Evolutionary conservation across 2,888 invertebrate genomes (phyloP), one percentile per base, ranked within the genome.

Genomic region (Hermodice carunculata): DNA sequence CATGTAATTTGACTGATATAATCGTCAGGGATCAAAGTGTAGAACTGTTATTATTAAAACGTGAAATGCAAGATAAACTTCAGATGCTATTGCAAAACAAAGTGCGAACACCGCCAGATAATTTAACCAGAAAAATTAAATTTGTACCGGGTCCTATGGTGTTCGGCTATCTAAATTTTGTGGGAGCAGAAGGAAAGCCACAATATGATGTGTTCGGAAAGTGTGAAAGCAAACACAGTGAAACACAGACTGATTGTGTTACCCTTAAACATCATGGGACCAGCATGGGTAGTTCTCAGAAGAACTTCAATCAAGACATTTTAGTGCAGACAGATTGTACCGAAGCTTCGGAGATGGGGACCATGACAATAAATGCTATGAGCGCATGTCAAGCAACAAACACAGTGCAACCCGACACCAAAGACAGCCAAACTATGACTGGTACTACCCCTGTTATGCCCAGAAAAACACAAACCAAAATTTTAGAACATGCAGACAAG

Each of bases 21-120:
- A 79, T 85, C 29, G 73, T 84, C 71, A 79, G 80, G 59, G 83
- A 83, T 60, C 78, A 78, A 61, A 80, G 80, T 17, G 78, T 85
- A 19, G 85, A 85, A 70, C 78, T 85, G 69, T 70, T 85, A 32
- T 74, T 85, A 3, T 64, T 85, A 11, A 82, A 84, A 70, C 80
- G 81, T 52, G 81, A 84, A 62, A 76, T 85, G 24, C 77, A 83
- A 67, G 76, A 76, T 19, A 84, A 85, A 62, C 74, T 85, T 54
- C 74, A 74, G 24, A 67, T 75, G 3, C 68, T 85, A 8, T 64
- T 82, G 19, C 76, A 82, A 29, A 70, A 76, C 3, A 48, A 64
- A 3, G 60, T 81, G 6, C 78, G 78, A 0, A 43, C 60, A 2
- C 64, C 77, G 8, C 83, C 82, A 0, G 69, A 73, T 2, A 73